Evolutionary conservation across 1,140 invertebrate genomes (phyloP).

Genomic region (Mycetomoellerius zeteki): DNA sequence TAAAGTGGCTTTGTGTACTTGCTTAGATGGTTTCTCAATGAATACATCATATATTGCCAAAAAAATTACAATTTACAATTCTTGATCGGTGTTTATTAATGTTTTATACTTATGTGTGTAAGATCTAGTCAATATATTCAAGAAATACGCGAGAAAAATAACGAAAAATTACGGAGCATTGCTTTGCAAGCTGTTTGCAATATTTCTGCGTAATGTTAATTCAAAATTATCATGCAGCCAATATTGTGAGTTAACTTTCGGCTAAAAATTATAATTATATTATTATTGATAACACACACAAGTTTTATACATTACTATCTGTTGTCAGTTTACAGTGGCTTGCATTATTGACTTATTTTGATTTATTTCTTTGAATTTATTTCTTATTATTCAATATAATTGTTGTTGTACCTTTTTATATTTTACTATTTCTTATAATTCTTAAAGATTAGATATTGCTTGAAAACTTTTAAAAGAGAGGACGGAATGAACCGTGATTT

Average conservation of each 20-base stretch:
- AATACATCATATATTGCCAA: not conserved
- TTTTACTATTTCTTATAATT: not conserved
- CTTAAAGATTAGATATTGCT: not conserved
- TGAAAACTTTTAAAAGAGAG: not conserved
- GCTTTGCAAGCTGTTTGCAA: not conserved
- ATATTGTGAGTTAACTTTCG: not conserved
- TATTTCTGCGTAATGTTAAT: not conserved
- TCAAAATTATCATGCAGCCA: not conserved
- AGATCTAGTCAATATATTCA: not conserved
- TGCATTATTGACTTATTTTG: too few relatives aligned
- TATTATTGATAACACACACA: too few relatives aligned
- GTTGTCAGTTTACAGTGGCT: too few relatives aligned
- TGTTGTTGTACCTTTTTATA: not conserved
- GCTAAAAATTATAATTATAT: not conserved
- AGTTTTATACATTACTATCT: too few relatives aligned
- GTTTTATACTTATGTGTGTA: not conserved
- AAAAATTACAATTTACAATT: slow-evolving; percentile 1
- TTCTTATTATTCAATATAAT: too few relatives aligned
- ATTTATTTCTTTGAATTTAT: too few relatives aligned
- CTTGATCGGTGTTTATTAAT: not conserved
- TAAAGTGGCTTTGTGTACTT: not conserved
- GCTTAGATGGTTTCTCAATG: not conserved
- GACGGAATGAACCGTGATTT: not conserved
- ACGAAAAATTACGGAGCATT: not conserved
- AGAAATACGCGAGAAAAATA: not conserved